Evolutionary conservation across 2,113 vertebrate genomes (phyloP).

Genomic region (Zosterops hypoxanthus): DNA sequence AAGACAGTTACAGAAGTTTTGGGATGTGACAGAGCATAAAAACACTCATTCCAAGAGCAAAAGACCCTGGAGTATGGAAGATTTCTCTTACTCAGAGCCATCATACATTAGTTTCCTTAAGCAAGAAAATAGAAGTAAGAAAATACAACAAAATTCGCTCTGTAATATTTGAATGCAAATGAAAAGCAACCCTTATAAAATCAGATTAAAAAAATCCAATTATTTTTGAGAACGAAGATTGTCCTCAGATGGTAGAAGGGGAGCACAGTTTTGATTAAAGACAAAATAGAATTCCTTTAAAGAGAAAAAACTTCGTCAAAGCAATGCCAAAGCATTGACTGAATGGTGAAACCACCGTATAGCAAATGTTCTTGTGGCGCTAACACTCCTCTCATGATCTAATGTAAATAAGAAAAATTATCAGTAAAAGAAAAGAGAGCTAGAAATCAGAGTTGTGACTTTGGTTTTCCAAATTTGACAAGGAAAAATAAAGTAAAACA

Average conservation of each 20-base stretch:
- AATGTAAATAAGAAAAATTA: not conserved
- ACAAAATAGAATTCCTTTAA: not conserved
- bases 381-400: not conserved
- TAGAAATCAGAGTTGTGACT: not conserved
- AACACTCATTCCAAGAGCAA: not conserved
- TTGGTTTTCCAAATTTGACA: not conserved
- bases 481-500: not conserved
- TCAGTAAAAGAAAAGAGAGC: not conserved
- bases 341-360: not conserved
- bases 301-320: not conserved
- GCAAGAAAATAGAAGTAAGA: not conserved
- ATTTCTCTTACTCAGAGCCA: not conserved
- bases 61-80: accelerated
- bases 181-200: not conserved
- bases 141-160: not conserved
- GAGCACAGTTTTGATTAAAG: not conserved
- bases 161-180: not conserved
- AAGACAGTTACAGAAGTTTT: not conserved
- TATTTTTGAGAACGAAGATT: not conserved
- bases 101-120: not conserved
- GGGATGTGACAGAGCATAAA: not conserved
- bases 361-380: not conserved
- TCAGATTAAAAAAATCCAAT: not conserved
- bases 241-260: not conserved
- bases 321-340: not conserved